A percentile compares a stretch with the other conserved stretches of the same genome.
Conservation (phyloP, 2,113 vertebrate genomes). For the Vidua chalybeata region DNA sequence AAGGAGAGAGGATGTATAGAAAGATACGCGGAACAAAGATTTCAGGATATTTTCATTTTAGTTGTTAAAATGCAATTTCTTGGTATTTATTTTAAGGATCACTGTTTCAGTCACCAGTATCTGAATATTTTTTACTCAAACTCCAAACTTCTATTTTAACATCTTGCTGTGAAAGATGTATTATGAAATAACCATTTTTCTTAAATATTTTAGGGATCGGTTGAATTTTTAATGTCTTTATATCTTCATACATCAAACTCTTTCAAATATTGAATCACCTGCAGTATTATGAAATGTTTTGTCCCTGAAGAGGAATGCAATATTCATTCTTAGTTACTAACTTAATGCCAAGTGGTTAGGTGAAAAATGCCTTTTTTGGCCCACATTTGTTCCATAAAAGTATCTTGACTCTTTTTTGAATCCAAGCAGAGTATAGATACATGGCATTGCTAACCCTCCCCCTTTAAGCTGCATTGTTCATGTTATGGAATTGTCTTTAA, state of each 20-base stretch:
- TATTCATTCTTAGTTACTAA: neutral
- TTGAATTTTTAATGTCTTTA: neutral
- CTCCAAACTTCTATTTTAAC: neutral
- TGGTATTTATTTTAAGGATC: neutral
- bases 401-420: neutral
- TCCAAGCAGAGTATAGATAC: neutral
- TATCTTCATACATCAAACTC: neutral
- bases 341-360: neutral
- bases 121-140: neutral
- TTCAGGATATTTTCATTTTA: neutral
- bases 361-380: neutral
- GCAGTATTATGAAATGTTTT: neutral
- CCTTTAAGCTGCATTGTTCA: neutral
- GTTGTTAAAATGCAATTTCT: neutral
- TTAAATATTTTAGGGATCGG: neutral
- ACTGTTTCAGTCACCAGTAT: neutral
- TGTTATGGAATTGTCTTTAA: neutral
- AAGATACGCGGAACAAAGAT: neutral
- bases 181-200: neutral
- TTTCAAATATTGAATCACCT: neutral
- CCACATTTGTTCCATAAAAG: neutral
- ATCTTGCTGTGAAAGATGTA: neutral
- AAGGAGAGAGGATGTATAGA: neutral
- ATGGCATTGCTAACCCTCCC: neutral
- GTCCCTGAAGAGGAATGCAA: neutral